phyloP scores from a whole-genome alignment of 1,140 invertebrate species.

The Laupala kohalensis region DNA sequence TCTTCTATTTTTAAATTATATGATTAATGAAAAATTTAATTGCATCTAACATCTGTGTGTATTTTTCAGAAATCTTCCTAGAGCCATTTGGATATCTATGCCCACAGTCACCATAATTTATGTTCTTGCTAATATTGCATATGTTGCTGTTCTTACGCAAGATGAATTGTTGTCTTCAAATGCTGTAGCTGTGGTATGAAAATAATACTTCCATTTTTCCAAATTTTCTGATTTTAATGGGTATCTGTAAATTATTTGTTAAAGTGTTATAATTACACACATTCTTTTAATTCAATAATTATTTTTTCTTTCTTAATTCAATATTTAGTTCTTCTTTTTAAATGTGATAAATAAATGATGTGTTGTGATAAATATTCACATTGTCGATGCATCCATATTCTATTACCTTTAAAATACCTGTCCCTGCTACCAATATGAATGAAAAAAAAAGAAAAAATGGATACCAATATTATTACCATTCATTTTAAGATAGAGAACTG shows the following conservation, averaged over 20 bases:
- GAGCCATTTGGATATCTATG: slow-evolving; percentile 86
- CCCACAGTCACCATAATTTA: slow-evolving; percentile 85
- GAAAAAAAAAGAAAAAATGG: too few species aligned
- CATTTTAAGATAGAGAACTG: neutral
- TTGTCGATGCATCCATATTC: too few species aligned
- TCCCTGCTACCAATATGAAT: too few species aligned
- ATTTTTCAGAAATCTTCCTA: slow-evolving; percentile 69
- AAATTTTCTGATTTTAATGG: too few species aligned
- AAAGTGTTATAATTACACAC: slow-evolving; percentile 10
- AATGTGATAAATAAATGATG: too few species aligned
- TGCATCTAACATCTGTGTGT: slow-evolving; percentile 7
- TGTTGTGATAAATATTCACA: too few species aligned
- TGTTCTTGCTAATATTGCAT: slow-evolving; percentile 83
- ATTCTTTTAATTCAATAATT: neutral
- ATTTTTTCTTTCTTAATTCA: neutral
- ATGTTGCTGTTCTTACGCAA: slow-evolving; percentile 79
- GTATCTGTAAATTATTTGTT: neutral
- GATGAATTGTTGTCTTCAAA: slow-evolving; percentile 68
- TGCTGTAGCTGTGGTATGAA: slow-evolving; percentile 86
- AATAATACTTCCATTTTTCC: too few species aligned
- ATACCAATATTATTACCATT: too few species aligned
- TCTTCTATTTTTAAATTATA: neutral
- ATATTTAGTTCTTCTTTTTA: neutral
- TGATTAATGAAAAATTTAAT: neutral
- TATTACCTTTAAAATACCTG: too few species aligned